Evolutionary conservation across 2,113 vertebrate species (phyloP).

Genomic region (Paratilapia polleni): DNA sequence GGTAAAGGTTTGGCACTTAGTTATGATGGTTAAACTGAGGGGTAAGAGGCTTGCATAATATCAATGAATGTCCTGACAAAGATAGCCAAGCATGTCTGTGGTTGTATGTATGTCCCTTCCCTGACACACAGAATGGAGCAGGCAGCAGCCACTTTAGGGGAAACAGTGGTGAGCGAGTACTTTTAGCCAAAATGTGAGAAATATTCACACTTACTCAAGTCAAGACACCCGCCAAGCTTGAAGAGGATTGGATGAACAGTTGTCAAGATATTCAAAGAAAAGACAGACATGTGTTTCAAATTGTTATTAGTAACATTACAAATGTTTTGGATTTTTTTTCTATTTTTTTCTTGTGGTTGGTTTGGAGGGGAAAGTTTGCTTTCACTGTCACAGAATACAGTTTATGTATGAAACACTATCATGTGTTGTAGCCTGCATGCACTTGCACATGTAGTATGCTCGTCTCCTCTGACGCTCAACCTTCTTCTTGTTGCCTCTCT

Average conservation of each 20-base stretch:
- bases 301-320: not conserved
- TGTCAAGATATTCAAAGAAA: not conserved
- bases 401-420: not conserved
- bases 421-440: not conserved
- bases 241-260: not conserved
- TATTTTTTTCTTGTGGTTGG: not conserved
- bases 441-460: not conserved
- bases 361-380: not conserved
- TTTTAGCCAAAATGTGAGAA: not conserved
- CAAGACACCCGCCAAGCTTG: not conserved
- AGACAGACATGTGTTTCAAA: not conserved
- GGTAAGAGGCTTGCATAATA: not conserved
- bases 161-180: not conserved
- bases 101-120: not conserved
- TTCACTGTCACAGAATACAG: not conserved
- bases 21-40: not conserved
- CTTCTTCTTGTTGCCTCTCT: constrained; percentile 20
- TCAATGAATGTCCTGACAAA: not conserved
- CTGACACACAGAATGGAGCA: not conserved
- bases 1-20: not conserved
- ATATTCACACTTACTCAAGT: not conserved
- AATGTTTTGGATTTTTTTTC: not conserved
- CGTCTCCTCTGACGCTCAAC: constrained; percentile 19
- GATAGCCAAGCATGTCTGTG: not conserved
- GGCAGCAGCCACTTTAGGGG: not conserved